Conservation (phyloP, 37 sponge, comb jelly and placozoan species). For the Petrosia ficiformis region DNA sequence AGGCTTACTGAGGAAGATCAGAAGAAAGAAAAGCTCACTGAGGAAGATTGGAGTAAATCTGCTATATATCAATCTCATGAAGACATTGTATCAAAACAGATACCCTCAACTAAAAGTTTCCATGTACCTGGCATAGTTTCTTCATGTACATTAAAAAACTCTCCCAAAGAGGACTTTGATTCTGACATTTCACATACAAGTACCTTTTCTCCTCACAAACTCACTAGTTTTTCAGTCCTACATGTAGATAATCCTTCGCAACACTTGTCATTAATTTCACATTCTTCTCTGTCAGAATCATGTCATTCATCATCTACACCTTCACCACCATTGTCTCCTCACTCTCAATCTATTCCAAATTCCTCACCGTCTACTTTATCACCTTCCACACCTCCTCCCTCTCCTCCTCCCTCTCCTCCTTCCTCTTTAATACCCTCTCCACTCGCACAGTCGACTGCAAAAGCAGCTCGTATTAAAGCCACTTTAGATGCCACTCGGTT, state of each 20-base stretch:
- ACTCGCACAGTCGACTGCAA: background rate
- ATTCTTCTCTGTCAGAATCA: background rate
- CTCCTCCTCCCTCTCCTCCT: background rate
- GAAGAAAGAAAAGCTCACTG: no score
- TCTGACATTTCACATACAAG: background rate
- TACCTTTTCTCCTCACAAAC: background rate
- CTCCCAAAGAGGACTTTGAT: no score
- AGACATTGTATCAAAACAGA: no score
- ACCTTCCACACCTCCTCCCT: background rate
- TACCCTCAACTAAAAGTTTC: no score
- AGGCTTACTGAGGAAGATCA: no score
- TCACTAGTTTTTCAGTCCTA: background rate
- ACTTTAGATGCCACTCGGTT: constrained; percentile 25
- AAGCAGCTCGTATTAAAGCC: constrained; percentile 13
- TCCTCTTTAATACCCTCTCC: background rate
- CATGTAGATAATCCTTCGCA: background rate
- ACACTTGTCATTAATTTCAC: background rate
- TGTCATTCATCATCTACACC: background rate
- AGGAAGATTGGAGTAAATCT: no score
- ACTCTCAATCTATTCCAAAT: background rate
- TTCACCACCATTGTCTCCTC: background rate
- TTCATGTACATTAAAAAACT: no score
- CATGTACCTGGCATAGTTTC: no score
- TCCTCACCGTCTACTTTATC: background rate
- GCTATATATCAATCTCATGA: no score